Evolutionary conservation across 2,888 invertebrate genomes (phyloP).

Genomic region (Amphimallon solstitiale): DNA sequence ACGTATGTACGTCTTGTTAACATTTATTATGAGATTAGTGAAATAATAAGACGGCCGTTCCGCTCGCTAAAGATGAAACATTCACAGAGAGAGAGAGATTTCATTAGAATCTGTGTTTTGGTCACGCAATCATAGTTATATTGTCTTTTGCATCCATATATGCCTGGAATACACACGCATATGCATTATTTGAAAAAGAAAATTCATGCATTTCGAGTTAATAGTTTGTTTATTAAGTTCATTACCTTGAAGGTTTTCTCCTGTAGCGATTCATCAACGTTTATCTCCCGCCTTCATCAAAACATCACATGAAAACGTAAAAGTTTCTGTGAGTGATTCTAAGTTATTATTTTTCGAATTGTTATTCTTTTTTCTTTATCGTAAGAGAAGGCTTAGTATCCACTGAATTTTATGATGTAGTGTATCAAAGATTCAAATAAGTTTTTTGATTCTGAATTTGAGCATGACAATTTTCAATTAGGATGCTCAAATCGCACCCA

Average conservation of each 20-base stretch:
- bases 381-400: too few relatives aligned
- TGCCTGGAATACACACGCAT: constrained; percentile 30
- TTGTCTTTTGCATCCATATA: constrained; percentile 41
- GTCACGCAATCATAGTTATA: constrained; percentile 54
- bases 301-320: too few relatives aligned
- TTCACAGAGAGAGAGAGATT: constrained; percentile 54
- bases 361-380: too few relatives aligned
- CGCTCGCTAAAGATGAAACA: constrained; percentile 56
- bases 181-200: constrained; percentile 16
- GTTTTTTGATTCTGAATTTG: too few relatives aligned
- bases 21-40: constrained; percentile 35
- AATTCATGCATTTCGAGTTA: constrained; percentile 18
- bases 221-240: constrained; percentile 21
- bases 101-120: constrained; percentile 57
- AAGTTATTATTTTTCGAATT: too few relatives aligned
- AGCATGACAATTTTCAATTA: too few relatives aligned
- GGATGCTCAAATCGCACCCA: too few relatives aligned
- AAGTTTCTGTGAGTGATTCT: too few relatives aligned
- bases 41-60: constrained; percentile 53
- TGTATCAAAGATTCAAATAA: too few relatives aligned
- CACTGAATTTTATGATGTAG: too few relatives aligned
- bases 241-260: background rate
- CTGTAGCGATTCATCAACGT: background rate
- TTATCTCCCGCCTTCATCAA: too few relatives aligned
- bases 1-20: constrained; percentile 28